Conservation (phyloP, 2,113 vertebrate genomes). For the Sceloporus tristichus region DNA sequence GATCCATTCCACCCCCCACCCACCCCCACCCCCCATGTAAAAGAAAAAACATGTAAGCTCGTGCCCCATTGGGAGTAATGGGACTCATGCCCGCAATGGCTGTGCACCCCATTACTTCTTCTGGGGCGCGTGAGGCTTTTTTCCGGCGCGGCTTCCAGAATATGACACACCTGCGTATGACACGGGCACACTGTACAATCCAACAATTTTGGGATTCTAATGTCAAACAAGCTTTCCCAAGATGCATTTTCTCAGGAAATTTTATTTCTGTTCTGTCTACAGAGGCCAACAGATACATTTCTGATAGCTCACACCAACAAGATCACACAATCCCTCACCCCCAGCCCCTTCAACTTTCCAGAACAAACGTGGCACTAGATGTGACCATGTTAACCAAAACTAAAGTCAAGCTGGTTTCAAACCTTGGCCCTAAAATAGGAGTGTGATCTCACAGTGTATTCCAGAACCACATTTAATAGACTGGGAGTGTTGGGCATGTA, state of each 20-base stretch:
- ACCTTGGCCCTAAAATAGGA: not conserved
- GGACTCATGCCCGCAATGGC: too few relatives aligned
- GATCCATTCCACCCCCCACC: too few relatives aligned
- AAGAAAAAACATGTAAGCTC: too few relatives aligned
- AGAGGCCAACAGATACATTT: not conserved
- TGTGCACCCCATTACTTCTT: too few relatives aligned
- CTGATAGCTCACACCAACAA: not conserved
- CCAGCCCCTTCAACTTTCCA: not conserved
- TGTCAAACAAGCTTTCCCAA: not conserved
- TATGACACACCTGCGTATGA: too few relatives aligned
- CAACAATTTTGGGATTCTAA: not conserved
- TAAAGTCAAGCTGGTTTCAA: not conserved
- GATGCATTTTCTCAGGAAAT: not conserved
- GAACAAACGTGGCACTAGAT: not conserved
- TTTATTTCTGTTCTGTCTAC: not conserved
- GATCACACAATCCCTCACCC: not conserved
- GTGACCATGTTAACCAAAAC: not conserved
- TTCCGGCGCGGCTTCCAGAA: too few relatives aligned
- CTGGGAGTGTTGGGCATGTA: not conserved
- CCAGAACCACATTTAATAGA: not conserved
- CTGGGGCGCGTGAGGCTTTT: too few relatives aligned
- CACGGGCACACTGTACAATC: too few relatives aligned
- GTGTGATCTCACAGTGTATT: not conserved
- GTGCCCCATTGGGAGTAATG: too few relatives aligned
- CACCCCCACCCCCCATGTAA: too few relatives aligned